Evolutionary conservation across 2,797 vertebrate genomes (phyloP).

Genomic region (Notamacropus eugenii): DNA sequence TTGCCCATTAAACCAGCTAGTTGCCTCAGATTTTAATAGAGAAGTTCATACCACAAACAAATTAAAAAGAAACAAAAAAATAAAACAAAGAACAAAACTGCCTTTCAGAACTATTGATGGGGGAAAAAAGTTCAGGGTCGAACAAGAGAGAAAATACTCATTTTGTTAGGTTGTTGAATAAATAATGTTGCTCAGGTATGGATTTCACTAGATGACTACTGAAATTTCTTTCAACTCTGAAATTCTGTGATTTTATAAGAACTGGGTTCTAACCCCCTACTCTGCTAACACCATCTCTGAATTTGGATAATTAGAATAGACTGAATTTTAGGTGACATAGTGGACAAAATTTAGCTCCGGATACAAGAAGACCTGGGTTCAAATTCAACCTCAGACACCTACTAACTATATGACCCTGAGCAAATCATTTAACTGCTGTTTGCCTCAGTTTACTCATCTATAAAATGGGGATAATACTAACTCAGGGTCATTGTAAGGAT

Average conservation of each 20-base stretch:
- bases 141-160: no score
- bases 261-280: no score
- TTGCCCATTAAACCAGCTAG: background rate
- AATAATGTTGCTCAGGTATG: background rate
- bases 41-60: background rate
- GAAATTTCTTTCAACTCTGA: background rate
- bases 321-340: background rate
- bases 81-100: background rate
- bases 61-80: background rate
- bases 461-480: background rate
- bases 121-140: no score
- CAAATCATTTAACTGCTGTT: background rate
- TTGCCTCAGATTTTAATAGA: background rate
- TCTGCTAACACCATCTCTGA: background rate
- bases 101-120: background rate
- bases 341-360: background rate
- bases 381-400: background rate
- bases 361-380: background rate
- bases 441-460: constrained; percentile 1
- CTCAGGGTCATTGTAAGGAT: background rate
- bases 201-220: background rate
- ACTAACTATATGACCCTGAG: background rate
- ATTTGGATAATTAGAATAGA: background rate
- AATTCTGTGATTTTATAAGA: background rate
- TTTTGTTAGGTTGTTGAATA: background rate